Base-by-base conservation (phyloP, 2,113 vertebrate species). In the Protomyctophum bolini region DNA sequence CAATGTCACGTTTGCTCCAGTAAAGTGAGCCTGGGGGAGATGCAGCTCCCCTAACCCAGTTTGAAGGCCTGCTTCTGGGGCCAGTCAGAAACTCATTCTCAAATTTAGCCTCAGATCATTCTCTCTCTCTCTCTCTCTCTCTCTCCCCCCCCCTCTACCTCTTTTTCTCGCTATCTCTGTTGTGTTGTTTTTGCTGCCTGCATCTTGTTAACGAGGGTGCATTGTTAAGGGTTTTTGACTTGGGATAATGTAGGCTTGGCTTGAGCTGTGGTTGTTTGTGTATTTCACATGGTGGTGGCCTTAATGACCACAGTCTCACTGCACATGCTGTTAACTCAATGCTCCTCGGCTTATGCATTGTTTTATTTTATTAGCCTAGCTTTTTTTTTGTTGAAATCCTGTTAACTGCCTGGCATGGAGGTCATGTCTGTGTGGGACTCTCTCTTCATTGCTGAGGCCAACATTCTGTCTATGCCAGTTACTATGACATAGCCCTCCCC, bases 1-100 rank as follows among this genome's bases (percentile, higher is more conserved):
- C 69, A 72, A 81, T 87, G 88, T 90, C 87, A 87, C 87, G 86
- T 89, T 87, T 73, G 73, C 84, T 89, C 76, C 79, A 75, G 83
- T 52, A n/a, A 72, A 76, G 28, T 45, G 46, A 76, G 86, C 86
- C 86, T 70, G 72, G 84, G 79, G 84, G 83, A 84, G 77, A 76
- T 57, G 9, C 75, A 77, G 79, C 62, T 83, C 79, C 79, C 54
- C 69, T 89, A 85, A 88, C 86, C 87, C 83, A 87, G 6, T 87
- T 89, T 79, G 66, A 81, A 87, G 58, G 76, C 60, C 81, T 67
- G 80, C 75, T 87, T 85, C 75, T 9, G 8, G 15, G 54, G 61
- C 63, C 68, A 76, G 81, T 80, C 81, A 82, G 82, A 84, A 86
- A 41, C 33, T 41, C 33, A 41, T 41, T 41, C 33, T 41, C 33